Percentiles rank a stretch among this genome's conserved stretches.
Conservation (phyloP, 1,140 invertebrate genomes). For the Panagrolaimus sp. region DNA sequence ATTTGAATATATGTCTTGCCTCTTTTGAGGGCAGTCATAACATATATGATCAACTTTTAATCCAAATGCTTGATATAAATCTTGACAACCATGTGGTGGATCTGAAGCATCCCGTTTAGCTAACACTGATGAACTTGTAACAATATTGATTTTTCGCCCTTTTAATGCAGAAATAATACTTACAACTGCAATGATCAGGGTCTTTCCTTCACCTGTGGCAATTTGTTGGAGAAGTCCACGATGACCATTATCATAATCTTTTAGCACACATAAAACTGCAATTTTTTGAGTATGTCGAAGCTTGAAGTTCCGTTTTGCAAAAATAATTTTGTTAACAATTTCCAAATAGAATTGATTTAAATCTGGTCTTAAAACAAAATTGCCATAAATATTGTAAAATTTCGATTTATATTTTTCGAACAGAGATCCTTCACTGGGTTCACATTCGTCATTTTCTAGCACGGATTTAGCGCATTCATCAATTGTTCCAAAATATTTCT, state of each 20-base stretch:
- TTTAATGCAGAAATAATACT: not conserved
- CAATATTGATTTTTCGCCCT: not conserved
- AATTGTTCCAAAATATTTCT: no score
- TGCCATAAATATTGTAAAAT: no score
- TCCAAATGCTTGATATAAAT: not conserved
- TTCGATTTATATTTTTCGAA: no score
- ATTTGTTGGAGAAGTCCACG: not conserved
- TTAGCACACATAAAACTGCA: not conserved
- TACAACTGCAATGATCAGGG: not conserved
- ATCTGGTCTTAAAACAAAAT: no score
- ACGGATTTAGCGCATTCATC: no score
- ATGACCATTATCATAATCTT: no score
- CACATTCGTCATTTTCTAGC: no score
- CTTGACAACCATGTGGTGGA: no score
- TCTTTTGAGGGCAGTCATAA: not conserved
- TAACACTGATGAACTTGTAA: not conserved
- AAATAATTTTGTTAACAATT: no score
- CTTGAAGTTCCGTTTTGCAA: not conserved
- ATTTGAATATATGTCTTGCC: not conserved
- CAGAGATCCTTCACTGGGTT: no score
- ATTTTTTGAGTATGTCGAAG: conserved; percentile 3
- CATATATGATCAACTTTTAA: not conserved
- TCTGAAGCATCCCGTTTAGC: not conserved
- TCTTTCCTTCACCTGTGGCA: not conserved
- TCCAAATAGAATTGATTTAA: no score